A percentile compares a stretch with the other conserved stretches of the same genome.
These are phyloP conservation scores for Ectemnius lituratus DNA, from an alignment of 2,888 invertebrate genomes.

Conservation along the genomic window DNA sequence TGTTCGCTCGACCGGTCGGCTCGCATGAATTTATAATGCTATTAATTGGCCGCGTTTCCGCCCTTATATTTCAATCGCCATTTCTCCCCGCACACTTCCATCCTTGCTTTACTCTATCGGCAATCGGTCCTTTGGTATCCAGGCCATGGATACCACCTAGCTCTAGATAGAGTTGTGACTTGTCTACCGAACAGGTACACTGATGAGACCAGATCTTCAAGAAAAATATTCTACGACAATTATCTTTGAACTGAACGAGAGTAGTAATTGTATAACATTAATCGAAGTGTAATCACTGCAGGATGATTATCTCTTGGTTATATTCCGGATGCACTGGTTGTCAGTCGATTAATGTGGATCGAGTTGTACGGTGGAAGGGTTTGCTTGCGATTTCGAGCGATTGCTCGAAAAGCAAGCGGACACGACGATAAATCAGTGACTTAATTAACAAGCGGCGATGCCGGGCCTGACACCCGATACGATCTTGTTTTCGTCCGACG, in stretches of 20 bases:
- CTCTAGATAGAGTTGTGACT: constrained; percentile 21
- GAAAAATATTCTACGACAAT: constrained; percentile 1
- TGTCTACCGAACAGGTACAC: constrained; percentile 32
- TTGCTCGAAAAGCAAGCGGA: constrained; percentile 21
- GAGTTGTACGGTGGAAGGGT: neutral
- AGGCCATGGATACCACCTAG: constrained; percentile 34
- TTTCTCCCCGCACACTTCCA: constrained; percentile 18
- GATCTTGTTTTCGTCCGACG: constrained; percentile 47
- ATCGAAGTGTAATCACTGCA: neutral
- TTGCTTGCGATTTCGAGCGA: constrained; percentile 1
- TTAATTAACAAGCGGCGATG: constrained; percentile 47
- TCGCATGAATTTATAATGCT: constrained; percentile 69
- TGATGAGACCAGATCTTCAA: constrained; percentile 3
- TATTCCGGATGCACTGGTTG: neutral
- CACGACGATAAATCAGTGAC: constrained; percentile 47
- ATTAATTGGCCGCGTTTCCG: constrained; percentile 72
- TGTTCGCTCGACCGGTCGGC: constrained; percentile 65
- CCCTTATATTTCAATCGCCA: constrained; percentile 70
- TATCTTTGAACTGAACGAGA: neutral
- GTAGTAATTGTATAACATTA: no score
- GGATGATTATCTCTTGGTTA: neutral
- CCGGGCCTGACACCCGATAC: constrained; percentile 39
- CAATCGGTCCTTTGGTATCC: constrained; percentile 35
- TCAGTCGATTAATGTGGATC: neutral
- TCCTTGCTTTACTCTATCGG: constrained; percentile 15